These are phyloP conservation scores for Hydrolagus affinis DNA, from an alignment of 2,113 vertebrate genomes.

Conservation along the genomic window DNA sequence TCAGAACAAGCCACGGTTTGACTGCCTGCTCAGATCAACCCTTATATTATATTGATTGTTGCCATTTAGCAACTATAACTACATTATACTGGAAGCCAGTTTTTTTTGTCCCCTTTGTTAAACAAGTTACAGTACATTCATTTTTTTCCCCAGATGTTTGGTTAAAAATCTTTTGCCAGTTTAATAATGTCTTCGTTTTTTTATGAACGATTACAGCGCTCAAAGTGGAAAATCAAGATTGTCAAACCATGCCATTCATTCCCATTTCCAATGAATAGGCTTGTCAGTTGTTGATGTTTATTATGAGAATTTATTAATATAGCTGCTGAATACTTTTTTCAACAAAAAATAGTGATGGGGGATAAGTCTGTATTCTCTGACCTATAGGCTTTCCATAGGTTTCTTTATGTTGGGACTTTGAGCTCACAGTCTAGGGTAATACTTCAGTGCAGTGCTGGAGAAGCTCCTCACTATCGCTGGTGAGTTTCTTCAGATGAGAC, in stretches of 20 bases:
- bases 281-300: not conserved
- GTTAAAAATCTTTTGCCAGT: not conserved
- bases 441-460: too few species aligned
- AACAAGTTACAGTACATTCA: conserved; percentile 13
- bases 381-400: too few species aligned
- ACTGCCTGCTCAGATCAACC: conserved; percentile 48
- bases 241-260: conserved; percentile 24
- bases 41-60: conserved; percentile 49
- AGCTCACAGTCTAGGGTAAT: too few species aligned
- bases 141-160: not conserved
- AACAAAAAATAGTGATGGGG: not conserved
- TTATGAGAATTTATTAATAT: not conserved
- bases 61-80: conserved; percentile 39
- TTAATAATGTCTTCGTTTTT: conserved; percentile 3
- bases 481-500: too few species aligned
- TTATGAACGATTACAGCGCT: conserved; percentile 2
- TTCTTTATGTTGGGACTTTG: too few species aligned
- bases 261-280: conserved; percentile 7
- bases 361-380: not conserved
- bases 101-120: conserved; percentile 21
- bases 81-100: conserved; percentile 32
- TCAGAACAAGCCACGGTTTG: conserved; percentile 58
- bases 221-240: conserved; percentile 29
- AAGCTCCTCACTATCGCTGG: too few species aligned
- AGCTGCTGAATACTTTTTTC: not conserved